These are phyloP conservation scores for Pseudorasbora parva DNA, from an alignment of 2,113 vertebrate species.

Conservation along the genomic window DNA sequence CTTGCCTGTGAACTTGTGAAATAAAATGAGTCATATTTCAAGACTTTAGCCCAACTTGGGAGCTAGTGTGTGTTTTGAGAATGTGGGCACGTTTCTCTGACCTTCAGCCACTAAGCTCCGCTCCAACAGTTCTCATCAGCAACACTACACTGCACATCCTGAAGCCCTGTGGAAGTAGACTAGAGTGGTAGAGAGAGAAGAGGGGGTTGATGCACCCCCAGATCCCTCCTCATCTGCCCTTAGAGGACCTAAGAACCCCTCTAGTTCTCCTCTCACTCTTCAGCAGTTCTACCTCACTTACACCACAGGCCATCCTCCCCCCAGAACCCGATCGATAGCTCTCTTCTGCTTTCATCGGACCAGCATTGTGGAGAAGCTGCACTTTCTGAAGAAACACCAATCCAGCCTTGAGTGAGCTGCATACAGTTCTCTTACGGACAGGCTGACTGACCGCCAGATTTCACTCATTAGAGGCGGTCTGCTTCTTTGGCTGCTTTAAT, in stretches of 20 bases:
- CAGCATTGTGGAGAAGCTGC: constrained; percentile 76
- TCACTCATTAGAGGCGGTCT: constrained; percentile 35
- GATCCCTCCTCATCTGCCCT: constrained; percentile 32
- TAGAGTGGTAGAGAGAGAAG: constrained; percentile 61
- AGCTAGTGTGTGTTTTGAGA: constrained; percentile 22
- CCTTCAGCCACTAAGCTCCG: constrained; percentile 64
- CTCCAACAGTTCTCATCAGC: constrained; percentile 75
- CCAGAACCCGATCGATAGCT: constrained; percentile 77
- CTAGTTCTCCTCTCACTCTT: constrained; percentile 53
- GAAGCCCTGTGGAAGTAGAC: constrained; percentile 58
- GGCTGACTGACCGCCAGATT: constrained; percentile 39
- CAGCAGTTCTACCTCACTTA: constrained; percentile 75
- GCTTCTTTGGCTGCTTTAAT: constrained; percentile 4
- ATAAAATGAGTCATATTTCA: not conserved
- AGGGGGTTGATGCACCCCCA: constrained; percentile 67
- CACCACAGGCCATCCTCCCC: constrained; percentile 70
- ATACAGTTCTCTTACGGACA: constrained; percentile 54
- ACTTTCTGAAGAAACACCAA: constrained; percentile 84
- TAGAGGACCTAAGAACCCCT: constrained; percentile 43
- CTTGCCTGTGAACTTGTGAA: not conserved
- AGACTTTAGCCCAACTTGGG: not conserved
- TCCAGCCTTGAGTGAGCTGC: constrained; percentile 70
- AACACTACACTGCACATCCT: constrained; percentile 65
- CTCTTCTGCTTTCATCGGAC: constrained; percentile 86
- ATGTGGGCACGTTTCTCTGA: constrained; percentile 52